A percentile compares a stretch with the other conserved stretches of the same genome.
phyloP scores from a whole-genome alignment of 2,888 invertebrate genomes.

The Nomada ruficornis region DNA sequence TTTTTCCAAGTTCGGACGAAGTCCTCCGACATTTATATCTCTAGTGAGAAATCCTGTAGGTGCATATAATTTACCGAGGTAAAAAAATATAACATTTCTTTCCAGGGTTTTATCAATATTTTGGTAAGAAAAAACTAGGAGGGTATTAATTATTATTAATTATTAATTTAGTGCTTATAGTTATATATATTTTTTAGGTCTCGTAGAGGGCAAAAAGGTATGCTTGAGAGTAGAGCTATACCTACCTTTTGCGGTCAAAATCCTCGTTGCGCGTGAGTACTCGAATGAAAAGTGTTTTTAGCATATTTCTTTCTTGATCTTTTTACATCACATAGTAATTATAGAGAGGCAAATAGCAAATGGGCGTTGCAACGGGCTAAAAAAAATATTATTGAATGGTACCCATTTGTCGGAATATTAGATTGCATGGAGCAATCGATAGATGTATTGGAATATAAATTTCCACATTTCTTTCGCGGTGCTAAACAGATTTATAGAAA shows the following conservation, averaged over 20 bases:
- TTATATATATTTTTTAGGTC: slow-evolving; percentile 67
- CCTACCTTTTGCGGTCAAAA: slow-evolving; percentile 89
- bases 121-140: not conserved
- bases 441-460: slow-evolving; percentile 84
- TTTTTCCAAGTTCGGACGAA: slow-evolving; percentile 86
- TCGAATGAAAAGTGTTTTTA: not conserved
- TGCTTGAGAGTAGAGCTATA: slow-evolving; percentile 85
- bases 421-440: slow-evolving; percentile 87
- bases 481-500: slow-evolving; percentile 85
- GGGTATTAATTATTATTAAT: too few species aligned
- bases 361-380: slow-evolving; percentile 87
- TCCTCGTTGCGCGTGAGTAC: slow-evolving; percentile 86
- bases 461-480: slow-evolving; percentile 87
- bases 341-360: slow-evolving; percentile 85
- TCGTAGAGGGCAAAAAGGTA: slow-evolving; percentile 78
- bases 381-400: slow-evolving; percentile 86
- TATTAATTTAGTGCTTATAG: too few species aligned
- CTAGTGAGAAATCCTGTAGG: slow-evolving; percentile 87
- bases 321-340: slow-evolving; percentile 28
- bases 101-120: not conserved
- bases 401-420: slow-evolving; percentile 86
- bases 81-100: slow-evolving; percentile 40
- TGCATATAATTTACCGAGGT: slow-evolving; percentile 85
- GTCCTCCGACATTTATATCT: slow-evolving; percentile 87
- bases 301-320: not conserved